Base-by-base conservation (phyloP, 2,113 vertebrate species). In the Oreochromis niloticus region DNA sequence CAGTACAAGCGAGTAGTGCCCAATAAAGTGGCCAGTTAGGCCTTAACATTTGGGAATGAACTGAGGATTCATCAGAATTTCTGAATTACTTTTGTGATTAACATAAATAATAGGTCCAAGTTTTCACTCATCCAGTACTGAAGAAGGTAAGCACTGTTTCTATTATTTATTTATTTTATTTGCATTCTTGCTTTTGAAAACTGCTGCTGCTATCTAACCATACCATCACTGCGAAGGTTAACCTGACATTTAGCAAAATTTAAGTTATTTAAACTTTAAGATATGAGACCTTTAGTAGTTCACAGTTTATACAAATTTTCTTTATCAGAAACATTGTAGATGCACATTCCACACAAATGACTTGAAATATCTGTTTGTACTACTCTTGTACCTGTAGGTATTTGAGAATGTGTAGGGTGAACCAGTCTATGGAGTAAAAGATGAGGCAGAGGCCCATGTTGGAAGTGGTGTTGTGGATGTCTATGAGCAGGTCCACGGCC, bases 381-480 rank as follows among this genome's bases (percentile, higher is more conserved):
- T 80, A 34, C 34, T 73, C 6, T 7, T 50, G 56, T 91, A 95
- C 96, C 95, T 96, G 81, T 22, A 97, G 57, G 86, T 97, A 92
- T 87, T 95, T 96, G 85, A 80, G 95, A 84, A 97, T 91, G 85
- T 97, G 96, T 63, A 96, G 30, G 12, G 54, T 41, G 84, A 96
- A 9, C 91, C 87, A 95, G 88, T 96, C 94, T 9, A 16, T 7
- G 0, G 81, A 63, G 88, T 92, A 88, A 34, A 91, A 80, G 22
- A 98, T 91, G 59, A 97, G 13, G 86, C 95, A 96, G 55, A 96
- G 22, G 7, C 96, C 97, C 97, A 97, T 95, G 95, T 97, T 97
- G 63, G 97, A 89, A 0, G 97, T 98, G 80, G 97, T 97, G 94
- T 97, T 98, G 93, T 98, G 97, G 30, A 98, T 78, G 39, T 97